Conservation (phyloP, 2,113 vertebrate species). For the Numenius arquata region DNA sequence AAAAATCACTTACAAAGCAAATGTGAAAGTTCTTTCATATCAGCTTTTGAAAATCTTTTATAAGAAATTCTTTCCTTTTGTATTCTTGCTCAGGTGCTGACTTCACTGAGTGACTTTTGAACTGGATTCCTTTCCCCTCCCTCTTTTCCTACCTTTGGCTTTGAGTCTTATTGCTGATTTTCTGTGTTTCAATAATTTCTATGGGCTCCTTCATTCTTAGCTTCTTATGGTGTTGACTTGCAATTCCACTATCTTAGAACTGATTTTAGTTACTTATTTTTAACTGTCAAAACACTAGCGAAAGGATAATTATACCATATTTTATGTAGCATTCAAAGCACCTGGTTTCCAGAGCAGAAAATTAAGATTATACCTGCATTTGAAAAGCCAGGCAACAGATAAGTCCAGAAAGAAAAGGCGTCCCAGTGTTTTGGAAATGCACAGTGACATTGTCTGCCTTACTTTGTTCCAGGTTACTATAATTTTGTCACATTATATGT, state of each 20-base stretch:
- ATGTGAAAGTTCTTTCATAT: not conserved
- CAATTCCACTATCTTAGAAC: not conserved
- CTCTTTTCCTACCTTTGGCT: not conserved
- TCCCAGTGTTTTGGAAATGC: not conserved
- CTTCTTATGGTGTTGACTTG: not conserved
- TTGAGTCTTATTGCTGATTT: not conserved
- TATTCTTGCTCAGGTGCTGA: not conserved
- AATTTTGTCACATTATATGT: not conserved
- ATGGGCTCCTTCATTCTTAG: not conserved
- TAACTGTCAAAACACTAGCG: not conserved
- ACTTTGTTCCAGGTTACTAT: not conserved
- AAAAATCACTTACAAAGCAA: not conserved
- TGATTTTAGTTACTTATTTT: not conserved
- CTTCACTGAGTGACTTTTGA: not conserved
- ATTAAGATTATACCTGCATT: not conserved
- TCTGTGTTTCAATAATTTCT: not conserved
- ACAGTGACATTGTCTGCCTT: not conserved
- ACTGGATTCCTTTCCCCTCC: not conserved
- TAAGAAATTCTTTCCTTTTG: not conserved
- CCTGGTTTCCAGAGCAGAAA: not conserved
- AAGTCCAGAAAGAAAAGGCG: not conserved
- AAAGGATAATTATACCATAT: not conserved
- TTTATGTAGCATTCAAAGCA: not conserved
- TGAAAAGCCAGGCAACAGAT: not conserved
- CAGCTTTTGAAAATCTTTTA: not conserved